Conservation (phyloP, 2,888 invertebrate species). For the Eurytoma californica region DNA sequence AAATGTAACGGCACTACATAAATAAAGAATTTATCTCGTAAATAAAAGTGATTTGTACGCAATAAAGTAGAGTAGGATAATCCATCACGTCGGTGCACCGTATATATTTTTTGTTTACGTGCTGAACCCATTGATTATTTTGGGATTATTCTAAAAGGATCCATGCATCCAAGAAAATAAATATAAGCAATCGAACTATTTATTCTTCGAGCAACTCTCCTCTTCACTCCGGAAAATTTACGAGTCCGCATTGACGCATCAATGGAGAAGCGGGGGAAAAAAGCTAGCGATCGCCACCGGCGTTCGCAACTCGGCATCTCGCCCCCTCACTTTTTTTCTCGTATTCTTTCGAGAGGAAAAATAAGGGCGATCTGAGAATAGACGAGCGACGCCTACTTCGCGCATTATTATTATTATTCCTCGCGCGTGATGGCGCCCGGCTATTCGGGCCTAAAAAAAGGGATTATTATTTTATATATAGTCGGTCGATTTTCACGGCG, state of each 20-base stretch:
- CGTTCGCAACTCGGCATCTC: not conserved
- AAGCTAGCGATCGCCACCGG: constrained; percentile 4
- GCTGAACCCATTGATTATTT: not conserved
- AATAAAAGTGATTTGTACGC: too few species aligned
- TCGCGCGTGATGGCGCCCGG: not conserved
- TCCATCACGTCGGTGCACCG: too few species aligned
- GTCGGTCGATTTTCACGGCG: constrained; percentile 16
- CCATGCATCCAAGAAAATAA: not conserved
- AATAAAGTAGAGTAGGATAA: too few species aligned
- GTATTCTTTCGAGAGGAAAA: constrained; percentile 10
- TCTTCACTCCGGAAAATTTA: constrained; percentile 25
- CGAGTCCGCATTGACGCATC: constrained; percentile 19
- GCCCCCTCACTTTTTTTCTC: not conserved
- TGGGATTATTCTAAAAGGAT: constrained; percentile 9
- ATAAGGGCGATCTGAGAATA: constrained; percentile 45
- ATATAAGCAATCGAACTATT: constrained; percentile 17
- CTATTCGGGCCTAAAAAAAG: not conserved
- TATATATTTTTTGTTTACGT: too few species aligned
- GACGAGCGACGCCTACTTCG: not conserved
- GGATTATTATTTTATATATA: constrained; percentile 44
- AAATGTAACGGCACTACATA: too few species aligned
- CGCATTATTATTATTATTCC: constrained; percentile 32
- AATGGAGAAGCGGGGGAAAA: constrained; percentile 14
- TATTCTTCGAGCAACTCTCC: not conserved
- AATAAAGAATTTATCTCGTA: too few species aligned